Conservation (phyloP, 2,113 vertebrate genomes). For the Burhinus oedicnemus region DNA sequence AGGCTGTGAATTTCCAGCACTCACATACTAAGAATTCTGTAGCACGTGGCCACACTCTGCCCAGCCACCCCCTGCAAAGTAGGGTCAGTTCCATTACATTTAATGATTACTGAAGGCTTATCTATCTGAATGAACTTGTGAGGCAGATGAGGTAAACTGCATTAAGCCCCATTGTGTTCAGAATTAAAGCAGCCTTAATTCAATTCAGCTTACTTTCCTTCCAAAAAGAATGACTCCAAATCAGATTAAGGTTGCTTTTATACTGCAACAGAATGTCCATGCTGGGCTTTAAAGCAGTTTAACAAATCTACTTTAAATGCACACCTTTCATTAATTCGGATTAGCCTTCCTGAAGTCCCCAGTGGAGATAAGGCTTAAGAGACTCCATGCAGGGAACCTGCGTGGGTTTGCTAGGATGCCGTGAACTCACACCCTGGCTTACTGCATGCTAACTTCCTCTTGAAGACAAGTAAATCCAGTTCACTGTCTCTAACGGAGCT, state of each 20-base stretch:
- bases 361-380: not conserved
- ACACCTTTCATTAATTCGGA: slow-evolving; percentile 48
- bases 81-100: not conserved
- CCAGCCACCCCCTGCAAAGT: not conserved
- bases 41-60: not conserved
- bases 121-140: slow-evolving; percentile 39
- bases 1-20: not conserved
- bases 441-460: not conserved
- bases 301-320: slow-evolving; percentile 62
- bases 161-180: slow-evolving; percentile 67
- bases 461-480: not conserved
- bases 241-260: slow-evolving; percentile 69
- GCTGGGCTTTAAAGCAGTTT: slow-evolving; percentile 66
- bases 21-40: not conserved
- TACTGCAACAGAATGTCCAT: slow-evolving; percentile 70
- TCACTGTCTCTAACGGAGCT: not conserved
- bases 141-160: slow-evolving; percentile 69
- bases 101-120: not conserved
- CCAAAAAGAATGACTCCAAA: slow-evolving; percentile 57
- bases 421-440: slow-evolving; percentile 10
- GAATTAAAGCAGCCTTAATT: slow-evolving; percentile 69
- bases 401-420: not conserved
- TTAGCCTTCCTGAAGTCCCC: not conserved
- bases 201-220: slow-evolving; percentile 56
- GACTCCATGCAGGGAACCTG: not conserved